Percentiles rank a stretch among this genome's conserved stretches.
phyloP scores from a whole-genome alignment of 1,140 invertebrate species.

The Ericerus pela region DNA sequence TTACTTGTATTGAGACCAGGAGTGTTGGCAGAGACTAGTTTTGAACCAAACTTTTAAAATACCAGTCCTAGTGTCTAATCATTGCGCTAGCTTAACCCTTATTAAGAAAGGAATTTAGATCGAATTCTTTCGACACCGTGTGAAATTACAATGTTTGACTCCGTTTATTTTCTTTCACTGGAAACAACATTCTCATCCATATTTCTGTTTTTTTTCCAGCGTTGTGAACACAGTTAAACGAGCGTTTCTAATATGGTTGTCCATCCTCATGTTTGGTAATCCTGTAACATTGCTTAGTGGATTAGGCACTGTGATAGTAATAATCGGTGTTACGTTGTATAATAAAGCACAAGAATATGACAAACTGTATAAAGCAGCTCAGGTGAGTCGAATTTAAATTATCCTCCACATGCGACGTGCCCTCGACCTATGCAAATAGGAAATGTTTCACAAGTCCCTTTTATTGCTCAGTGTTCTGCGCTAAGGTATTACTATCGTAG shows the following conservation, averaged over 20 bases:
- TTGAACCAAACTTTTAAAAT: too few species aligned
- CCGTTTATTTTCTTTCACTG: neutral
- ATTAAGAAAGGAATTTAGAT: neutral
- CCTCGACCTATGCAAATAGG: too few species aligned
- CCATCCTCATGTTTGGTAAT: slow-evolving; percentile 65
- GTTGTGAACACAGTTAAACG: slow-evolving; percentile 74
- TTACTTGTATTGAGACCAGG: too few species aligned
- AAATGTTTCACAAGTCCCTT: too few species aligned
- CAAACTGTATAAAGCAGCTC: neutral
- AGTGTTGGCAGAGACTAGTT: too few species aligned
- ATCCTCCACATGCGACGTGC: too few species aligned
- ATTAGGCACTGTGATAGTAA: slow-evolving; percentile 56
- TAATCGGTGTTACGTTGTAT: slow-evolving; percentile 61
- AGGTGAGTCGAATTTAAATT: slow-evolving; percentile 15
- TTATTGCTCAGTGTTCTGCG: too few species aligned
- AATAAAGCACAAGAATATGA: slow-evolving; percentile 43
- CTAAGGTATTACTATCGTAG: too few species aligned
- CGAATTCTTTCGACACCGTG: neutral
- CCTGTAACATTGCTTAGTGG: slow-evolving; percentile 60
- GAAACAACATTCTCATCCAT: slow-evolving; percentile 10
- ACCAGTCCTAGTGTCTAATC: too few species aligned
- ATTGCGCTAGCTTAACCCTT: too few species aligned
- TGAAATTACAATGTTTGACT: neutral
- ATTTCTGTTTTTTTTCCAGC: slow-evolving; percentile 37
- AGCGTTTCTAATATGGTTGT: slow-evolving; percentile 69